Conservation (phyloP, 2,888 invertebrate genomes). For the Pachymerium ferrugineum region DNA sequence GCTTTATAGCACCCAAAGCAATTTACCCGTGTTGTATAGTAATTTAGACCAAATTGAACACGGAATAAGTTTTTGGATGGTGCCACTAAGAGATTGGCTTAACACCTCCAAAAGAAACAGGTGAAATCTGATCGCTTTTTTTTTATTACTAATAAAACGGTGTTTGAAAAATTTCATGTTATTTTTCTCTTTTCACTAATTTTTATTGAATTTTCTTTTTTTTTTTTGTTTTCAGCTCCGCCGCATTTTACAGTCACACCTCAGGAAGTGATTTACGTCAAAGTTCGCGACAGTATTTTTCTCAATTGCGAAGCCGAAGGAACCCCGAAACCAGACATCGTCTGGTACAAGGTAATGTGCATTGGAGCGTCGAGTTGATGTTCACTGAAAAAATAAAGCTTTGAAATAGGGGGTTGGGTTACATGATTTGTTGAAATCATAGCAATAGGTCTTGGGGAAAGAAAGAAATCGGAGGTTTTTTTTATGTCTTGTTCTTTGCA, state of each 20-base stretch:
- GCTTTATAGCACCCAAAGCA: neutral
- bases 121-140: no score
- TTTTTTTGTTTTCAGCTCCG: conserved; percentile 58
- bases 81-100: neutral
- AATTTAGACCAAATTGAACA: conserved; percentile 17
- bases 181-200: no score
- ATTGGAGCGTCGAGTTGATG: neutral
- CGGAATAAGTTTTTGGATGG: neutral
- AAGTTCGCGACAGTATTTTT: conserved; percentile 90
- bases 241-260: conserved; percentile 92
- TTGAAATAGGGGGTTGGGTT: neutral
- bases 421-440: neutral
- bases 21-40: conserved; percentile 11
- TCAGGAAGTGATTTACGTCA: conserved; percentile 93
- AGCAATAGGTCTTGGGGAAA: neutral
- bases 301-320: conserved; percentile 95
- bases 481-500: conserved; percentile 31
- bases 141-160: neutral
- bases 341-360: conserved; percentile 83
- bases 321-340: conserved; percentile 85
- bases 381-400: neutral
- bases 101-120: neutral
- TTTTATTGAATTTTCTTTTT: conserved; percentile 9
- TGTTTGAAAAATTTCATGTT: no score
- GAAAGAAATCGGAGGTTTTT: neutral